A percentile compares a stretch with the other conserved stretches of the same genome.
Conservation (phyloP, 23 tunicate species). For the Botrylloides violaceus region DNA sequence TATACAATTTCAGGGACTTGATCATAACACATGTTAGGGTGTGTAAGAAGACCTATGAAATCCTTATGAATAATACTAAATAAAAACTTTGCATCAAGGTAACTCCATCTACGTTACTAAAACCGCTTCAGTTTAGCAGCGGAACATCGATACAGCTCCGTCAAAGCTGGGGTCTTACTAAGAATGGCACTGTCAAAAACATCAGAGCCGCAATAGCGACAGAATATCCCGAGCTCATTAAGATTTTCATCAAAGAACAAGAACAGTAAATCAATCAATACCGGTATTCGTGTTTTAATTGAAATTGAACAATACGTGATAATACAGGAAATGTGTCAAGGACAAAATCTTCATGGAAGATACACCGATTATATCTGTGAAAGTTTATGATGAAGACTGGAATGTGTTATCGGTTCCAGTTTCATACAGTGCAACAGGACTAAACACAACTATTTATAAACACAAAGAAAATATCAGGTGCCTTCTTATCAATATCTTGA, state of each 20-base stretch:
- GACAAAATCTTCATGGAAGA: conserved; percentile 12
- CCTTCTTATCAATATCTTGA: too few relatives aligned
- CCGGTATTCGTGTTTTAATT: too few relatives aligned
- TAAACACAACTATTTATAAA: conserved; percentile 7
- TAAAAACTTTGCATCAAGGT: conserved; percentile 8
- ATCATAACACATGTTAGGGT: not conserved
- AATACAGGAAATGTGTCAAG: not conserved
- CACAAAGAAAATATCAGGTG: not conserved
- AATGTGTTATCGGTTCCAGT: conserved; percentile 38
- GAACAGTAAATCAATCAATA: too few relatives aligned
- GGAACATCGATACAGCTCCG: conserved; percentile 39
- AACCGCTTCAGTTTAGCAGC: conserved; percentile 25
- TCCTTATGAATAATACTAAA: too few relatives aligned
- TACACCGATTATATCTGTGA: conserved; percentile 36
- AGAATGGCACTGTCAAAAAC: not conserved
- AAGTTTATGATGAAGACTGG: conserved; percentile 38
- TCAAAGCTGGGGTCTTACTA: conserved; percentile 2
- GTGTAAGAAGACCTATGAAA: not conserved
- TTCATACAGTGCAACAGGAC: conserved; percentile 11
- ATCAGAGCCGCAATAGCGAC: conserved; percentile 24
- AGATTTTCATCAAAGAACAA: conserved; percentile 28
- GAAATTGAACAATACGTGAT: not conserved
- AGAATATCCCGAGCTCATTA: conserved; percentile 36
- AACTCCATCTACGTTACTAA: conserved; percentile 19
- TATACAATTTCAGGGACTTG: not conserved